Evolutionary conservation across 1,140 invertebrate genomes (phyloP), one percentile per base, ranked within the genome.

Genomic region (Samia ricini): DNA sequence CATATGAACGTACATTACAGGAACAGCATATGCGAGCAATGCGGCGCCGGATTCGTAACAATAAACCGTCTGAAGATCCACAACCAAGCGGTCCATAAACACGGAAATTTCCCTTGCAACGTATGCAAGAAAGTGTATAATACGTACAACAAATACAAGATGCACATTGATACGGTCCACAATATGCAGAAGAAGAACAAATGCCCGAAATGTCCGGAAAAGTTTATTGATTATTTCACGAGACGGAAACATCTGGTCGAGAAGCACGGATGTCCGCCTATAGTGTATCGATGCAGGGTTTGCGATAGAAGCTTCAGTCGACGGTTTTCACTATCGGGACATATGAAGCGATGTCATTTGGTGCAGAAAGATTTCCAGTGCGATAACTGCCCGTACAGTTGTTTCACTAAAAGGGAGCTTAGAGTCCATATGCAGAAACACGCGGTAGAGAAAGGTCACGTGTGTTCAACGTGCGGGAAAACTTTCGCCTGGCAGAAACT

Each of bases 401-500:
- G 80, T 64, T 85, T 69, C 62, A 78, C 71, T 1, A 72, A 60
- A 29, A 24, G 60, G 2, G 74, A 82, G 49, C 70, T 93, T 15
- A 87, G 83, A 24, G 33, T 52, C 2, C 66, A 69, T 33, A 61
- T 59, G 56, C 2, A 20, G 33, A 63, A 49, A 23, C 61, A 63
- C n/a, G 24, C 21, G 5, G 61, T 18, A 4, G 50, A 61, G 1
- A 63, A 50, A 22, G 8, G n/a, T 2, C 26, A 36, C 29, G 33
- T 50, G 21, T 63, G 61, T 21, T n/a, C 15, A 15, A 7, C 56
- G 4, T 63, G 61, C n/a, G 24, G 26, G 29, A 63, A 63, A 42
- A 48, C 55, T 1, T 94, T 91, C 77, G 93, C 85, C 0, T 77
- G 86, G 6, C 90, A 90, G 64, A 89, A 83, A 4, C 83, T 90